A percentile compares a stretch with the other conserved stretches of the same genome.
These are phyloP conservation scores for Lobophora halterata DNA, from an alignment of 2,888 invertebrate species.

Conservation along the genomic window DNA sequence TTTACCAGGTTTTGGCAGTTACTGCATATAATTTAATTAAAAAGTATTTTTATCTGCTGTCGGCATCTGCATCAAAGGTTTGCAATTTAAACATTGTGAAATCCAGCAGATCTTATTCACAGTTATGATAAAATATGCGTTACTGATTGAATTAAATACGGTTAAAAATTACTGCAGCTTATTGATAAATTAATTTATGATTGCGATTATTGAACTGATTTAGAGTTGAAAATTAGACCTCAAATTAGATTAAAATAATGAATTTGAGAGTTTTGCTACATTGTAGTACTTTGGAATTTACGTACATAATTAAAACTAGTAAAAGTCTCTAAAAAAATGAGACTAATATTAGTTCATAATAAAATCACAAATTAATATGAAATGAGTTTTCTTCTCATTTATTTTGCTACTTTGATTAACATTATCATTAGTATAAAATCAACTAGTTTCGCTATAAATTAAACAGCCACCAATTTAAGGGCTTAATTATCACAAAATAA, in stretches of 20 bases:
- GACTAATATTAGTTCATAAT: too few relatives aligned
- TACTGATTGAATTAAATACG: conserved; percentile 37
- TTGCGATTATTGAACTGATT: too few relatives aligned
- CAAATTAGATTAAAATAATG: too few relatives aligned
- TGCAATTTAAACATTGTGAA: conserved; percentile 56
- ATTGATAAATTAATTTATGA: too few relatives aligned
- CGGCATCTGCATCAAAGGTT: conserved; percentile 45
- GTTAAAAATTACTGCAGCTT: conserved; percentile 16
- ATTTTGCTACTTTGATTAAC: conserved; percentile 14
- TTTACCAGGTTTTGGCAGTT: conserved; percentile 37
- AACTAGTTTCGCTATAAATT: conserved; percentile 28
- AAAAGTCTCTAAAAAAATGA: too few relatives aligned
- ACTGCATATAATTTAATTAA: conserved; percentile 49
- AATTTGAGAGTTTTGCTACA: too few relatives aligned
- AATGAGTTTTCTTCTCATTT: too few relatives aligned
- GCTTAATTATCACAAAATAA: conserved; percentile 34
- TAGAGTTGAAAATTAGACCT: too few relatives aligned
- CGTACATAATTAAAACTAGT: too few relatives aligned
- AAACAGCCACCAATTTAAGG: conserved; percentile 31
- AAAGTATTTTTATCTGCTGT: conserved; percentile 38
- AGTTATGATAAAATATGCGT: conserved; percentile 28
- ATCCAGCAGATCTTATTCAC: conserved; percentile 38
- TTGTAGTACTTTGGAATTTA: too few relatives aligned
- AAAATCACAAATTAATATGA: too few relatives aligned
- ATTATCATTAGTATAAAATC: conserved; percentile 25